Conservation (phyloP, 2,113 vertebrate species). For the human region GRCh38 chr2:138368501-138369000, state of each 20-base stretch:
- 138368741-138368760: neutral
- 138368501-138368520: neutral
- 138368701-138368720: neutral
- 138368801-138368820: neutral
- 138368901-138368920: neutral
- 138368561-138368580: neutral
- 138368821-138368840: neutral
- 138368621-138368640: neutral
- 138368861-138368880: neutral
- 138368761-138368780: neutral
- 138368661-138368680: neutral
- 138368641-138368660: neutral
- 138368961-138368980: neutral
- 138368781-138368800: neutral
- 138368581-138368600: neutral
- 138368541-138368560: neutral
- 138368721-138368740: neutral
- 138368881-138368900: neutral
- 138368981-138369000: neutral
- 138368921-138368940: neutral
- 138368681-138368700: neutral
- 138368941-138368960: neutral
- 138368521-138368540: neutral
- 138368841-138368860: neutral
- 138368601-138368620: neutral